phyloP scores from a whole-genome alignment of 1,140 invertebrate species.

The Drosophila willistoni region DNA sequence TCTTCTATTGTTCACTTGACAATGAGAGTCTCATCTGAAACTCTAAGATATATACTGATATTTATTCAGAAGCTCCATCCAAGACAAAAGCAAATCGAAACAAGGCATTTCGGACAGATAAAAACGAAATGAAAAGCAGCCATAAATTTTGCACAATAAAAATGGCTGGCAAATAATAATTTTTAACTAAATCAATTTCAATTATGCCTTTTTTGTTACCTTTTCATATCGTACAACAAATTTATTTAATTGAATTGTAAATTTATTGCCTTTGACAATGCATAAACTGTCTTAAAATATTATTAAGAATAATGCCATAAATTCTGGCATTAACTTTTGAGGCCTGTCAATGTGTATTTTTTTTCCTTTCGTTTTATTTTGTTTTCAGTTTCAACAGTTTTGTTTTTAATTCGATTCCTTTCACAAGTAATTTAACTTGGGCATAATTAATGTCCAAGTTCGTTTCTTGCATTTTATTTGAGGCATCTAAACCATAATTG shows the following conservation, averaged over 20 bases:
- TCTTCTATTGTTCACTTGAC: background rate
- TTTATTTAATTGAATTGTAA: constrained; percentile 14
- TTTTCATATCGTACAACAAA: constrained; percentile 8
- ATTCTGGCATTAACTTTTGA: background rate
- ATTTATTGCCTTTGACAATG: constrained; percentile 1
- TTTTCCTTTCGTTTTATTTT: background rate
- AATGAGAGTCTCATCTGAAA: background rate
- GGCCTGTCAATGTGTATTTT: background rate
- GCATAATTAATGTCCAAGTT: background rate
- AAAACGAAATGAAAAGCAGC: constrained; percentile 12
- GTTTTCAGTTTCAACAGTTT: background rate
- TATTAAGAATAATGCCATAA: background rate
- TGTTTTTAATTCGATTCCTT: background rate
- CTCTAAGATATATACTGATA: background rate
- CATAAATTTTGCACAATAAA: constrained; percentile 10
- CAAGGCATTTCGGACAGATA: background rate
- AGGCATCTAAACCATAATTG: background rate
- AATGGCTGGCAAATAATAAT: constrained; percentile 13
- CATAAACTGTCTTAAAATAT: constrained; percentile 6
- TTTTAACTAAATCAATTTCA: constrained; percentile 9
- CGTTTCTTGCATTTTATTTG: background rate
- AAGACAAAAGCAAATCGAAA: constrained; percentile 11
- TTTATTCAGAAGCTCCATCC: background rate
- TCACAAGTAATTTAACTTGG: constrained; percentile 1
- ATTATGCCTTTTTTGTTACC: constrained; percentile 2